Evolutionary conservation across 2,888 invertebrate species (phyloP).

Genomic region (Cephus spinipes): DNA sequence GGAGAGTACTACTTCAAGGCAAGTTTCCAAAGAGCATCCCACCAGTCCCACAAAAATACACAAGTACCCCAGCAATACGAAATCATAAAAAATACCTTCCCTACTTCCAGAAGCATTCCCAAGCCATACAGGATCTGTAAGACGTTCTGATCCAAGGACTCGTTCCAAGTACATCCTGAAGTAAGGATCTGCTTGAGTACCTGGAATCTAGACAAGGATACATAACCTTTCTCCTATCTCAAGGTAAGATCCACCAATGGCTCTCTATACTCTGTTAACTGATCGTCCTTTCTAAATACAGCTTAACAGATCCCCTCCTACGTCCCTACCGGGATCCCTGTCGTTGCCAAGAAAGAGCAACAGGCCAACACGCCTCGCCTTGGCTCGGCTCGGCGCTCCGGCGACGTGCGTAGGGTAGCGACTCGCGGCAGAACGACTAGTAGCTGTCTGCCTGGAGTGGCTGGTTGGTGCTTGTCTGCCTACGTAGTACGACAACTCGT

Average conservation of each 20-base stretch:
- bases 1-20: background rate
- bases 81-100: background rate
- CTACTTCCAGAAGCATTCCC: background rate
- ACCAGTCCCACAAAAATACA: background rate
- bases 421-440: conserved; percentile 17
- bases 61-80: background rate
- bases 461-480: background rate
- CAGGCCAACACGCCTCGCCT: conserved; percentile 48
- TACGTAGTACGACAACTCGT: conserved; percentile 2
- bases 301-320: background rate
- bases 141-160: background rate
- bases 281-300: background rate
- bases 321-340: background rate
- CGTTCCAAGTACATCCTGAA: background rate
- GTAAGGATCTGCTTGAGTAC: background rate
- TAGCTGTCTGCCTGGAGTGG: conserved; percentile 8
- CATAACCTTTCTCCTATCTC: background rate
- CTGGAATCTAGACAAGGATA: background rate
- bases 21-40: background rate
- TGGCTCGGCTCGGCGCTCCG: conserved; percentile 38
- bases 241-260: background rate
- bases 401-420: conserved; percentile 32
- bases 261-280: background rate
- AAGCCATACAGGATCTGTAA: background rate
- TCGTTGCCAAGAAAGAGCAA: conserved; percentile 49